Evolutionary conservation across 2,888 invertebrate genomes (phyloP), one percentile per base, ranked within the genome.

Genomic region (Ephialtes manifestator): DNA sequence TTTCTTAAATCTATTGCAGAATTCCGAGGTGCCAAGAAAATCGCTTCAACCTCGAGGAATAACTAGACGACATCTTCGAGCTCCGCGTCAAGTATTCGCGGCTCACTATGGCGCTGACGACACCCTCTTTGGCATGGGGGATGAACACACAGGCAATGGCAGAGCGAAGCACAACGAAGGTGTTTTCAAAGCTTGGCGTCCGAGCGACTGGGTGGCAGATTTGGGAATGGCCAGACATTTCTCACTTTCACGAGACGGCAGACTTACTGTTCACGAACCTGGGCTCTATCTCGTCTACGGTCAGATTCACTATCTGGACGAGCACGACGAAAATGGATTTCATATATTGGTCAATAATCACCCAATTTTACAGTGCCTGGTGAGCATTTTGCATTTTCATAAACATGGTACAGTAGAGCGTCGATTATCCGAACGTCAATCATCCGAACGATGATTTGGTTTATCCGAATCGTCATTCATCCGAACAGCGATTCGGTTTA

Each of bases 281-380:
- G 97, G 97, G 39, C 94, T 97, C 20, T 97, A 97, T 93, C 95
- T 97, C 78, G 95, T 97, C 67, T 97, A 97, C 91, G 97, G 97
- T 0, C 97, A 97, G 96, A 97, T 98, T 85, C 97, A 96, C 94
- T 97, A 97, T 92, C 95, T 97, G 83, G 97, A 97, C 90, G 95
- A 96, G 72, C 97, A 97, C 91, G 97, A 97, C 91, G 95, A 96
- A 55, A 97, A 97, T 88, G 97, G 97, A 0, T 98, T 96, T 94
- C 95, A 96, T 78, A 95, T 98, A 18, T 96, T 96, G 91, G 94
- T 94, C 11, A 95, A 96, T 78, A 95, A 95, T 7, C 95, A 95
- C 48, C 95, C 96, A 0, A 95, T 97, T 28, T 94, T 97, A 18
- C 97, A 97, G 88, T 98, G 98, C 93, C 96, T 92, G 93, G 93